Base-by-base conservation (phyloP, 2,888 invertebrate species). In the Caenorhabditis becei region DNA sequence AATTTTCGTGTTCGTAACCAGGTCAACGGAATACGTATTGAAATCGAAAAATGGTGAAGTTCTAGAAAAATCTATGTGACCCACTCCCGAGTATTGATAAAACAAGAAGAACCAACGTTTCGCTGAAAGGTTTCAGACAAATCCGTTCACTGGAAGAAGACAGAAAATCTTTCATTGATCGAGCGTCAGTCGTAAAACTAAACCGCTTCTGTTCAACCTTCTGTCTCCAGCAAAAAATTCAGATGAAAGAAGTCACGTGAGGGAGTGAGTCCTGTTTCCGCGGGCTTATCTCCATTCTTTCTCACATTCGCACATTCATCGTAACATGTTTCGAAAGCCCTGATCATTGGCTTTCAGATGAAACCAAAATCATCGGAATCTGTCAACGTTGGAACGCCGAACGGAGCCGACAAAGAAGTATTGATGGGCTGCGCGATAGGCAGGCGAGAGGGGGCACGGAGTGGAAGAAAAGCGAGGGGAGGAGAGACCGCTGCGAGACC, bases 401-500 rank as follows among this genome's bases (percentile, higher is more conserved):
- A 69, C 58, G 53, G 69, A 80, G 80, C 74, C 69, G 44, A 63
- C 63, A 72, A 72, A 80, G 62, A 74, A 65, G 65, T 81, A 77
- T 81, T 81, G 77, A 81, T 81, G 81, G 81, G 77, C 81, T 77
- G 81, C 81, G 71, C 81, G 77, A 77, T 61, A 63, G 77, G 20
- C 10, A 66, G 53, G 28, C 16, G 58, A 54, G 56, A 59, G 54
- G 44, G 66, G 77, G 32, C 28, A 66, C 62, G 67, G 35, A 41
- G 53, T 44, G 69, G 37, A 70, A 77, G 70, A 81, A 71, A 63
- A 37, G 70, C 44, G 59, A 62, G 62, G 37, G 24, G 44, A 37
- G 32, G 49, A 28, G 65, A 71, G 63, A 41, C 62, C 77, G 77
- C 20, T 51, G 66, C 77, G 69, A 72, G 77, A 77, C 81, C 81